Base-by-base conservation (phyloP, 1,140 invertebrate genomes). In the Eurosta solidaginis region DNA sequence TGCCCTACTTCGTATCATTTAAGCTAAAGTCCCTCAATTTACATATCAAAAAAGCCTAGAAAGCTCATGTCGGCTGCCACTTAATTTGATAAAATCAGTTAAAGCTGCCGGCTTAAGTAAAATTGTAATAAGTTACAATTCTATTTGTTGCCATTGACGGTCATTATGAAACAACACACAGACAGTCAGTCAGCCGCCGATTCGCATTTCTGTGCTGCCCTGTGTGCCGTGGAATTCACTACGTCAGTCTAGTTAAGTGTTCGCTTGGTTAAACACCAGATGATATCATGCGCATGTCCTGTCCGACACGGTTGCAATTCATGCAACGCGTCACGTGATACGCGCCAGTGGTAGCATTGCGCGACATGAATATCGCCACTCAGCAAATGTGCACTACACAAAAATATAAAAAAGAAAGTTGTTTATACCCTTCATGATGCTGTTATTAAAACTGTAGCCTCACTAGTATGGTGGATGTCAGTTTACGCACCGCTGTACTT, bases 301-400 rank as follows among this genome's bases (percentile, higher is more conserved):
- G 77, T 78, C 45, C 59, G 42, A 40, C 76, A 78, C 59, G 50
- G 42, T 74, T 47, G 73, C 42, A 74, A 74, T 22, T 40, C 27
- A 52, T 82, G 84, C 79, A 81, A 78, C 83, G 79, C 81, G 84
- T 85, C 84, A 85, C 82, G 83, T 82, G 78, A 78, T 76, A 20
- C 20, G 33, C n/a, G 33, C 9, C 22, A 17, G 33, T 20, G 33
- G 59, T 42, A 68, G 59, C 59, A 22, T 2, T 20, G 59, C n/a
- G n/a, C 33, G n/a, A 68, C 59, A 68, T 68, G 36, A n/a, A 68
- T 40, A 68, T 68, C 33, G 59, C 59, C 22, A 40, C 59, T 68
- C 40, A 68, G 0, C 36, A 14, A n/a, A 1, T 40, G 33, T n/a
- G 14, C 59, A 68, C 9, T 68, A 2, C 20, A 10, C n/a, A n/a